phyloP scores from a whole-genome alignment of 2,113 vertebrate species.

The Aythya baeri region DNA sequence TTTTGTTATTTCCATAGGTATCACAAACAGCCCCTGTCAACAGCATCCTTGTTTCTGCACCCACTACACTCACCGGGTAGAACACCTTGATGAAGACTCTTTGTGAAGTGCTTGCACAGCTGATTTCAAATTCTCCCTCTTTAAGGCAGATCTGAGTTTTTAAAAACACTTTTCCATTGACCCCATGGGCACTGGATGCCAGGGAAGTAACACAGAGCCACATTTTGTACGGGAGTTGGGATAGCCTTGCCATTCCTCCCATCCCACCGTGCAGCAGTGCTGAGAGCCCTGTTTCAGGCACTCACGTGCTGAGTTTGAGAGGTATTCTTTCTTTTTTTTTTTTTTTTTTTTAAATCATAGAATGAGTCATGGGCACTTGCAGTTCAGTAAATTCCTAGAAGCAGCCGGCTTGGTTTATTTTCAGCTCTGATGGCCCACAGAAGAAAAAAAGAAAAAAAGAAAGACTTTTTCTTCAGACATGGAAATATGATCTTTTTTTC shows the following conservation, averaged over 20 bases:
- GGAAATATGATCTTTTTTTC: not conserved
- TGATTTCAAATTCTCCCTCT: not conserved
- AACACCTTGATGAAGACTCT: not conserved
- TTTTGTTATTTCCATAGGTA: not conserved
- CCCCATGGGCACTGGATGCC: not conserved
- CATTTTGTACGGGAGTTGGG: not conserved
- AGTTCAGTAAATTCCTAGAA: slow-evolving; percentile 30
- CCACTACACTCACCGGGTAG: not conserved
- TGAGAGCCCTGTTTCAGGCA: not conserved
- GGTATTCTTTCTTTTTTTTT: not conserved
- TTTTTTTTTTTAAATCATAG: not conserved
- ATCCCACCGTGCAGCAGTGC: not conserved
- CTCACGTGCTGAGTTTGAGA: not conserved
- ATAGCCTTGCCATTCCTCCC: not conserved
- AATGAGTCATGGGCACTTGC: slow-evolving; percentile 7
- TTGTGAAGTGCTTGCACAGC: not conserved
- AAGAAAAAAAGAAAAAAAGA: not conserved
- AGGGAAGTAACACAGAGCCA: not conserved
- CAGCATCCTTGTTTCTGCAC: not conserved
- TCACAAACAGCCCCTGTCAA: not conserved
- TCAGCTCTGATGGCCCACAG: not conserved
- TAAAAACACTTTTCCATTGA: not conserved
- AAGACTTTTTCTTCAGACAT: not conserved
- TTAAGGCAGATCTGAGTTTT: not conserved
- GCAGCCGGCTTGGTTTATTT: slow-evolving; percentile 42